A percentile compares a stretch with the other conserved stretches of the same genome.
Conservation (phyloP, 2,113 vertebrate genomes). For the Tragelaphus scriptus region DNA sequence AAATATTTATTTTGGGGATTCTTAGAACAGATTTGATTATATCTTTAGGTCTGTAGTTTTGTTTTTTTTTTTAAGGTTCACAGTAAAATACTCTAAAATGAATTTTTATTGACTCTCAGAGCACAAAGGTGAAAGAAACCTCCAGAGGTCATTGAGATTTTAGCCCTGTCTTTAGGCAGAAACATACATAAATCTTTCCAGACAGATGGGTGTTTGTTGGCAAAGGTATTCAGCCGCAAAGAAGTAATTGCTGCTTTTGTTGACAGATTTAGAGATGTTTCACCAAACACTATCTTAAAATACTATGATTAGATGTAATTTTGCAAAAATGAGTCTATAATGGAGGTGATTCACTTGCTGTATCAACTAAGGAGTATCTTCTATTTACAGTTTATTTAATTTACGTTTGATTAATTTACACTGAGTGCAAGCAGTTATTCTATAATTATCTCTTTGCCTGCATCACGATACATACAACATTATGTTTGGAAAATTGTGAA, state of each 20-base stretch:
- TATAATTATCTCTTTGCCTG: conserved; percentile 68
- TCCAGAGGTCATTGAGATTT: conserved; percentile 43
- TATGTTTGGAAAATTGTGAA: conserved; percentile 65
- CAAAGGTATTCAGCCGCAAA: conserved; percentile 59
- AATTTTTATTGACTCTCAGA: conserved; percentile 54
- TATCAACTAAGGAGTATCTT: conserved; percentile 68
- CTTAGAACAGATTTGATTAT: conserved; percentile 24
- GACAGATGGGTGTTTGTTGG: conserved; percentile 62
- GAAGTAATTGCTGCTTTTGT: conserved; percentile 69
- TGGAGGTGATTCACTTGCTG: conserved; percentile 66
- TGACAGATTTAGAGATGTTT: conserved; percentile 76
- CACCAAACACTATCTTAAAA: conserved; percentile 72
- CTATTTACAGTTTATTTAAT: conserved; percentile 76
- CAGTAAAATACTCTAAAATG: conserved; percentile 30
- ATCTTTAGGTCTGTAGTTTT: conserved; percentile 18
- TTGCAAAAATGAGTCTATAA: conserved; percentile 73
- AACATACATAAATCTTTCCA: conserved; percentile 51
- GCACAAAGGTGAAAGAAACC: conserved; percentile 47
- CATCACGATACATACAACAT: conserved; percentile 52
- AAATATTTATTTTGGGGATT: conserved; percentile 39
- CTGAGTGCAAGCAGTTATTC: conserved; percentile 58
- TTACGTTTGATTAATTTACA: conserved; percentile 74
- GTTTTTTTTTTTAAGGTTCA: neutral
- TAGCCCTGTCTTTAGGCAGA: conserved; percentile 38
- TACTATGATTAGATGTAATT: conserved; percentile 75